Percentiles rank a stretch among this genome's conserved stretches.
Conservation (phyloP, 2,113 vertebrate genomes). For the Callithrix jacchus region DNA sequence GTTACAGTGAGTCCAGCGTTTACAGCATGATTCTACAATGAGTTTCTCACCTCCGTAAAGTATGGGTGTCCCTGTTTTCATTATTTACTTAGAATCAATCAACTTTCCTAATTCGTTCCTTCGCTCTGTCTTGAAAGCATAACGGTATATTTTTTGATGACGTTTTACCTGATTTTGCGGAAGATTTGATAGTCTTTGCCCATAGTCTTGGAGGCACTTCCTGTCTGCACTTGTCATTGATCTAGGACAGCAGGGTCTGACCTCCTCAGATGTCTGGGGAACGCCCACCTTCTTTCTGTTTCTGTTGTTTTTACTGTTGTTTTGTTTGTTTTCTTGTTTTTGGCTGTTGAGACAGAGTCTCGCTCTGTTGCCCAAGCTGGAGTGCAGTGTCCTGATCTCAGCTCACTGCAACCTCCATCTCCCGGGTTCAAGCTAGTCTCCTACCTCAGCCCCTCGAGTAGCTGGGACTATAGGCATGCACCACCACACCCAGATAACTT, state of each 20-base stretch:
- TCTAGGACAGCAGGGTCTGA: not conserved
- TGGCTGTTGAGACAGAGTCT: too few species aligned
- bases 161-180: not conserved
- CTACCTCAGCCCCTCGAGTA: too few species aligned
- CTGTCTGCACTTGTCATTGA: not conserved
- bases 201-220: not conserved
- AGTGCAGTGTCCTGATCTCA: too few species aligned
- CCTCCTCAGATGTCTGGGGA: too few species aligned
- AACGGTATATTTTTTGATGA: not conserved
- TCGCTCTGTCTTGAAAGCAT: not conserved
- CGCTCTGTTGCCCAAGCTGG: too few species aligned
- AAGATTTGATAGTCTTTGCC: not conserved
- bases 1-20: not conserved
- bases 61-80: not conserved
- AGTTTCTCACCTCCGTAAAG: not conserved
- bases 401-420: too few species aligned
- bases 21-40: not conserved
- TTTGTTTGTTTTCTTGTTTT: too few species aligned
- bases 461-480: too few species aligned
- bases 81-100: not conserved
- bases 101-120: not conserved
- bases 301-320: too few species aligned
- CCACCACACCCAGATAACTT: too few species aligned
- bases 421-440: too few species aligned
- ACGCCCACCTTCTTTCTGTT: too few species aligned